These are phyloP conservation scores for Uria aalge DNA, from an alignment of 2,113 vertebrate genomes.

Conservation along the genomic window DNA sequence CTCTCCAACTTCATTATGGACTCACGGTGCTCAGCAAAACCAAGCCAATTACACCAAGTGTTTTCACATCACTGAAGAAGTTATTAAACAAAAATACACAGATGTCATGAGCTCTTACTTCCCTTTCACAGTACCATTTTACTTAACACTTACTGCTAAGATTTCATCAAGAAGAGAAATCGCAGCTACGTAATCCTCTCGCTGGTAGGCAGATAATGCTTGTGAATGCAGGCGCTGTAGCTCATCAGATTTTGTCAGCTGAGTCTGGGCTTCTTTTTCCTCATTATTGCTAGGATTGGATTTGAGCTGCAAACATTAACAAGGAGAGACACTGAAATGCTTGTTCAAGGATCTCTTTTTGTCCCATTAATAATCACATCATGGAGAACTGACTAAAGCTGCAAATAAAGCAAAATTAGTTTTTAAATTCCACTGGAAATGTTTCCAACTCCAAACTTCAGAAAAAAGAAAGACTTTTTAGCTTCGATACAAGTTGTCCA, in stretches of 20 bases:
- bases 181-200: conserved; percentile 79
- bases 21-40: not conserved
- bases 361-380: not conserved
- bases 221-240: conserved; percentile 85
- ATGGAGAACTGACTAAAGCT: not conserved
- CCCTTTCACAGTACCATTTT: not conserved
- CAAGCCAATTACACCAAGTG: not conserved
- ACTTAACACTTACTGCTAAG: conserved; percentile 83
- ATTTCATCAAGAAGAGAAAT: conserved; percentile 83
- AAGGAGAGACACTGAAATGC: conserved; percentile 9
- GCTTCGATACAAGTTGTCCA: not conserved
- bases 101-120: not conserved
- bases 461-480: not conserved
- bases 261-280: conserved; percentile 86
- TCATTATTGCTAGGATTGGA: conserved; percentile 88
- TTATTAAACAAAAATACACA: not conserved
- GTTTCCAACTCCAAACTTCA: not conserved
- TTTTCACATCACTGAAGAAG: not conserved
- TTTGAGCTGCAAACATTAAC: conserved; percentile 80
- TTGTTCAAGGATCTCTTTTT: not conserved
- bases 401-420: not conserved
- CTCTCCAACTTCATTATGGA: not conserved
- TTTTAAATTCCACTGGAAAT: not conserved
- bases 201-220: conserved; percentile 74
- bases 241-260: conserved; percentile 88